Evolutionary conservation across 1,140 invertebrate species (phyloP).

Genomic region (Helicoverpa zea): DNA sequence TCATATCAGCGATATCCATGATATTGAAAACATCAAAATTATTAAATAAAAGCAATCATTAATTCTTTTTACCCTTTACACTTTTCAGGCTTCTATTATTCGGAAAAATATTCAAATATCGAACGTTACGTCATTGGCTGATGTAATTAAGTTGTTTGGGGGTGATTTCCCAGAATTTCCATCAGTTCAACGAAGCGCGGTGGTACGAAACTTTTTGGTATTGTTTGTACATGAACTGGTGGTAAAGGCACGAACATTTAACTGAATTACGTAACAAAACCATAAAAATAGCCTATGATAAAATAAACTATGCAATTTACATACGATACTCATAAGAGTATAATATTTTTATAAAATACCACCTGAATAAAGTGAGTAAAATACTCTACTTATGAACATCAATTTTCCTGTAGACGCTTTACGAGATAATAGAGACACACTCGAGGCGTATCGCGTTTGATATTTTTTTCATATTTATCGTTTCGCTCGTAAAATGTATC

Average conservation of each 20-base stretch:
- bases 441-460: constrained; percentile 20
- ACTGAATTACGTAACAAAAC: too few species aligned
- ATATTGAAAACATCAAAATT: background rate
- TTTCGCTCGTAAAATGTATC: constrained; percentile 5
- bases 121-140: constrained; percentile 37
- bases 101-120: constrained; percentile 21
- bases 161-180: constrained; percentile 9
- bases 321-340: too few species aligned
- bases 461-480: constrained; percentile 12
- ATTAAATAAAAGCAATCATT: background rate
- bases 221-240: background rate
- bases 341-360: too few species aligned
- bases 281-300: too few species aligned
- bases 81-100: background rate
- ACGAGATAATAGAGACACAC: constrained; percentile 13
- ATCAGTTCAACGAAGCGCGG: constrained; percentile 5
- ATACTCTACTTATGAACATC: constrained; percentile 1
- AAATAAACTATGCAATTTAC: too few species aligned
- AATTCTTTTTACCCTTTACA: background rate
- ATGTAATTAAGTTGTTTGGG: constrained; percentile 34
- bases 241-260: too few species aligned
- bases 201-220: constrained; percentile 1
- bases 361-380: background rate
- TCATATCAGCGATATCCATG: too few species aligned
- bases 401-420: background rate